phyloP scores from a whole-genome alignment of 2,888 invertebrate genomes.

The Bimastos eiseni region DNA sequence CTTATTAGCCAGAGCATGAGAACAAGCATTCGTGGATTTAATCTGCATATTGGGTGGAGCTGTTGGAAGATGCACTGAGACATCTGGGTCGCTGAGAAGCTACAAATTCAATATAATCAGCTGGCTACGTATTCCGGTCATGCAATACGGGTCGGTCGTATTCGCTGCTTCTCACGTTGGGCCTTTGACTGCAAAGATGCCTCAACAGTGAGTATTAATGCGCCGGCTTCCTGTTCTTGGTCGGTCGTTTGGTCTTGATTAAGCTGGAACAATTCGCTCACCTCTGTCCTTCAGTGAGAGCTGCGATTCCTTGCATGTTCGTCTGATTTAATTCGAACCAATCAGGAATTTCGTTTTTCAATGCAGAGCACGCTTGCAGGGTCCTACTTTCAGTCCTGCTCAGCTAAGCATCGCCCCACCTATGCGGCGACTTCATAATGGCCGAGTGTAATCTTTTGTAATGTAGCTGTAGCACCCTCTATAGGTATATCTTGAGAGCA shows the following conservation, averaged over 20 bases:
- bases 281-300: neutral
- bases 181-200: neutral
- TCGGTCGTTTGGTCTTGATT: conserved; percentile 16
- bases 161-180: neutral
- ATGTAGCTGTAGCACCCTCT: neutral
- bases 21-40: neutral
- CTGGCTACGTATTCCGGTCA: neutral
- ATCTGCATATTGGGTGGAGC: neutral
- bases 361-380: neutral
- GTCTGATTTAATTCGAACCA: conserved; percentile 17
- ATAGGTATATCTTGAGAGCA: neutral
- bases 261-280: conserved; percentile 22
- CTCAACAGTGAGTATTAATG: neutral
- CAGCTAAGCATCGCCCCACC: neutral
- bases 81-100: neutral
- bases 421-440: conserved; percentile 2
- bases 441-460: neutral
- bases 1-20: conserved; percentile 9
- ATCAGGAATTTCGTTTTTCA: neutral
- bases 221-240: neutral
- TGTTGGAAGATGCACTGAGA: neutral
- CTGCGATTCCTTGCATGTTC: neutral
- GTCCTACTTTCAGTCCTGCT: neutral
- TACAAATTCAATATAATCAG: conserved; percentile 13
- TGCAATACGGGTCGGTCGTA: neutral